Evolutionary conservation across 1,140 invertebrate genomes (phyloP), one percentile per base, ranked within the genome.

Genomic region (Amphibalanus amphitrite): DNA sequence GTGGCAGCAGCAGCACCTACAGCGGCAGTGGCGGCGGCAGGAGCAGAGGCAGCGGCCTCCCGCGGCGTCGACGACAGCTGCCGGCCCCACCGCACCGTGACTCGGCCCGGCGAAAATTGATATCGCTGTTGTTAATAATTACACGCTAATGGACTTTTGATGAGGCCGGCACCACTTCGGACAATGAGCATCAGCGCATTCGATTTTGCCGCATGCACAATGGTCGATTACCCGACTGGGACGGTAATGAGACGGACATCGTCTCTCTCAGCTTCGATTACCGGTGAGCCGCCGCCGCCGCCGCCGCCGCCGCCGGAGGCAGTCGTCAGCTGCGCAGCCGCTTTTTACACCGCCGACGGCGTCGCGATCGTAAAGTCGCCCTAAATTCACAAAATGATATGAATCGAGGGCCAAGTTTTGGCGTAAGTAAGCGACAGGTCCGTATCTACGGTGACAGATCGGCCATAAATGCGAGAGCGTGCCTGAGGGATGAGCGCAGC

Each of bases 161-260:
- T 59, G 47, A 59, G 47, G 47, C 47, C 47, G 47, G 47, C 47
- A 20, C 47, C 47, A 59, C 47, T 59, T 59, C 47, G 47, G 47
- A 59, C 47, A 59, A 59, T 59, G 47, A 59, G 10, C 47, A 59
- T 59, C 47, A 59, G 47, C 47, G 47, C 47, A 59, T 59, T 59
- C 47, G 47, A 59, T 59, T 59, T 59, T 59, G 47, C 47, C 47
- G 47, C 47, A 59, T 59, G 47, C 47, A 59, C 47, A 59, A 59
- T 23, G 47, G 13, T 59, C 47, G 47, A 59, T 59, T 59, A 59
- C 47, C 47, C 10, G 47, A 1, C 1, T 13, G 10, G 10, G 17
- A 20, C 47, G 47, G 47, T 23, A 59, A 59, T 13, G 47, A 59
- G 47, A 23, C 47, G 47, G 47, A 13, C 13, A 59, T 1, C 47